Base-by-base conservation (phyloP, 2,113 vertebrate genomes). In the Microtus richardsoni region DNA sequence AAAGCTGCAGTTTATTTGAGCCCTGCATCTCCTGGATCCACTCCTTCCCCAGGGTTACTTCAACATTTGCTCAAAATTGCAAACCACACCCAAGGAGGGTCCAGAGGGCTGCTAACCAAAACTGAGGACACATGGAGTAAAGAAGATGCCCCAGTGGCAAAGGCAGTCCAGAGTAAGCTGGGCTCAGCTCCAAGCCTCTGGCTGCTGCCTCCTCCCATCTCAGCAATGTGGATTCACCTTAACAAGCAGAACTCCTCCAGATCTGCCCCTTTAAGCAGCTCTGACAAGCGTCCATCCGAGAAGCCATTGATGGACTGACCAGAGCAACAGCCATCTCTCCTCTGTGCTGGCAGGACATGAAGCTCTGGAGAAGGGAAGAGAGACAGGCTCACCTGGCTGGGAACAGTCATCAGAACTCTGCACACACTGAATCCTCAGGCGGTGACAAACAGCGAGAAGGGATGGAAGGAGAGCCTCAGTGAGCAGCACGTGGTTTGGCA, bases 191-290 rank as follows among this genome's bases (percentile, higher is more conserved):
- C 4, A 1, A 24, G 47, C 13, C 9, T 2, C 14, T 0, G 19
- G 47, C 36, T 16, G 14, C 5, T 0, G 19, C 5, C 47, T 8
- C 26, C 12, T 60, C 39, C 41, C 41, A 30, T 85, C 58, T 36
- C 60, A 28, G 58, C 10, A 12, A 36, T 0, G 36, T 47, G 36
- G 11, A 9, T 10, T 33, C 39, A 7, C 39, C 36, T 54, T 70
- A 2, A 36, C 21, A 3, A 60, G 3, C n/a, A 9, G 0, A 49
- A 41, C 74, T 24, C 54, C 12, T 2, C 0, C 7, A 5, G 14
- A 19, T 7, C 22, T 1, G n/a, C 4, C 49, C 62, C 60, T 26
- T 28, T 5, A 17, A 16, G 58, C 26, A 11, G 36, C 74, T 39
- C 17, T 12, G 13, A 17, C 22, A 1, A 3, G 52, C 11, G 24